Base-by-base conservation (phyloP, 2,113 vertebrate species). In the Myxocyprinus asiaticus region DNA sequence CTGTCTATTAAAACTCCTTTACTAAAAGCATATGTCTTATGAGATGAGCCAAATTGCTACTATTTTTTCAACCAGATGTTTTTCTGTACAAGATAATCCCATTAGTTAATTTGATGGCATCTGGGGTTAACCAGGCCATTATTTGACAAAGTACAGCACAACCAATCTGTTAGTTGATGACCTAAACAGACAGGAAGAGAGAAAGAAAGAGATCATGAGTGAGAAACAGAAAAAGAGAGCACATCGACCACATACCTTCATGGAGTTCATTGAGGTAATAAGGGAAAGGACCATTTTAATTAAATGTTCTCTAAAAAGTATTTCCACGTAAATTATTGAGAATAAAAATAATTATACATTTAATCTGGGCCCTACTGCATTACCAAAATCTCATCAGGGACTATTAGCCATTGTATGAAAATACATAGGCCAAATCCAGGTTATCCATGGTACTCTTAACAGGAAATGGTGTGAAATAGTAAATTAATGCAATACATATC, bases 111-210 rank as follows among this genome's bases (percentile, higher is more conserved):
- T 33, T 33, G 22, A 33, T 33, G 22, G 22, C 22, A 1, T 3
- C 22, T 33, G 22, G n/a, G n/a, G n/a, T n/a, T n/a, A n/a, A n/a
- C n/a, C 22, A 33, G 22, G 22, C 22, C 22, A 33, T 33, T 33
- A 33, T 33, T 33, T 33, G 22, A 1, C 22, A 33, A 33, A 33
- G 22, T 33, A 33, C 22, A 33, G 22, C 22, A 33, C 22, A 33
- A 33, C 22, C 22, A 33, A 33, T 33, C 22, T 33, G 22, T 33
- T n/a, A n/a, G n/a, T n/a, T 33, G 22, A 33, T 33, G 22, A 33
- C 22, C 70, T 81, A 67, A 78, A 81, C 84, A 71, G 42, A 48
- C 63, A 77, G 45, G 63, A 74, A 71, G 67, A 43, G 33, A 71
- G 22, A 72, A 9, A 12, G n/a, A 58, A 43, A 64, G 47, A 53